phyloP scores from a whole-genome alignment of 2,113 vertebrate genomes.

The Oncorhynchus gorbuscha region DNA sequence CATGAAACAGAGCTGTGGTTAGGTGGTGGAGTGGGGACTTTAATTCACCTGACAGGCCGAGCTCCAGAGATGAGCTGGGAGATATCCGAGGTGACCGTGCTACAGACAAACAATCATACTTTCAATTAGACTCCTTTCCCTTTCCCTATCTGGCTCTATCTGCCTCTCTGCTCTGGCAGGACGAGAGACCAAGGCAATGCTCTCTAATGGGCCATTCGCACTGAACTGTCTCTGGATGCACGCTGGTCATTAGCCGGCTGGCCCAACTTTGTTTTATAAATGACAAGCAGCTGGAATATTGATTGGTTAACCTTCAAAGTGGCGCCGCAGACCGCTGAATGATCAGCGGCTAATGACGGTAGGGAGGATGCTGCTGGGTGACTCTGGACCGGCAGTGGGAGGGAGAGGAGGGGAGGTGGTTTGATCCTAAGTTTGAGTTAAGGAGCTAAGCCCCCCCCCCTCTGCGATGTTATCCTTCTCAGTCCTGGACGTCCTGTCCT shows the following conservation, averaged over 20 bases:
- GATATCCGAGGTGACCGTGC: slow-evolving; percentile 54
- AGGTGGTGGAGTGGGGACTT: slow-evolving; percentile 26
- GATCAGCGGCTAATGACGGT: slow-evolving; percentile 48
- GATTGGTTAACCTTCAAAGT: slow-evolving; percentile 62
- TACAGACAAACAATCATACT: slow-evolving; percentile 58
- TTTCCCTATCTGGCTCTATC: slow-evolving; percentile 21
- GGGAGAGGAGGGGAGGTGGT: not conserved
- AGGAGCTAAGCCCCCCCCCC: not conserved
- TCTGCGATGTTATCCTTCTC: slow-evolving; percentile 8
- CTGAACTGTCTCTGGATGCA: slow-evolving; percentile 45
- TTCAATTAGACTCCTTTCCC: slow-evolving; percentile 56
- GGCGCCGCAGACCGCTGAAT: slow-evolving; percentile 35
- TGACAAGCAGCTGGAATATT: slow-evolving; percentile 56
- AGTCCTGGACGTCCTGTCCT: not conserved
- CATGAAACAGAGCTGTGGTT: slow-evolving; percentile 29
- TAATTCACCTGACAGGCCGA: slow-evolving; percentile 55
- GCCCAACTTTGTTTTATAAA: slow-evolving; percentile 58
- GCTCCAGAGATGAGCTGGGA: slow-evolving; percentile 35
- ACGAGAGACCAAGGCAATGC: slow-evolving; percentile 14
- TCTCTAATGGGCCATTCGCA: slow-evolving; percentile 35
- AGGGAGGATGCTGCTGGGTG: slow-evolving; percentile 28
- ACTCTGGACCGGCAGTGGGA: slow-evolving; percentile 3
- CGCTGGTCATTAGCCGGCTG: slow-evolving; percentile 48
- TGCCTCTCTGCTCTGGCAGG: slow-evolving; percentile 23
- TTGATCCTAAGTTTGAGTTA: not conserved